Evolutionary conservation across 2,888 invertebrate genomes (phyloP).

Genomic region (Stramonita haemastoma): DNA sequence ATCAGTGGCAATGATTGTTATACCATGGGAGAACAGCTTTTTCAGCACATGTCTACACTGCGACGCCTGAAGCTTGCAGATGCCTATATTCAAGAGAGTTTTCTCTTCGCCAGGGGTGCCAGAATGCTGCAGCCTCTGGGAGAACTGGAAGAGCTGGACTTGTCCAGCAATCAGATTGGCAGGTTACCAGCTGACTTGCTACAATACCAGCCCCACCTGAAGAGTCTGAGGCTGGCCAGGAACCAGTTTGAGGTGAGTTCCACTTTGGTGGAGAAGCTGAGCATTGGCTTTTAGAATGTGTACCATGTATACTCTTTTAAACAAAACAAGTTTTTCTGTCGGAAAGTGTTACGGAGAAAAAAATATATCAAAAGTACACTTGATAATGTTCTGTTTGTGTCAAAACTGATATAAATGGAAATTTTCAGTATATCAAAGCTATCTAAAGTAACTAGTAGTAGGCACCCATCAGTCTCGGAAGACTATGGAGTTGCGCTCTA

Average conservation of each 20-base stretch:
- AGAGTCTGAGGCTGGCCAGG: not conserved
- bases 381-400: no score
- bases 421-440: no score
- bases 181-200: not conserved
- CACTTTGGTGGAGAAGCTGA: no score
- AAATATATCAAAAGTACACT: no score
- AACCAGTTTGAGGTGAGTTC: slow-evolving; percentile 33
- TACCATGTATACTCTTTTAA: no score
- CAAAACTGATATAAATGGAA: no score
- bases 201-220: not conserved
- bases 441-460: no score
- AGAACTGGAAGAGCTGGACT: slow-evolving; percentile 15
- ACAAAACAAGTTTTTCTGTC: no score
- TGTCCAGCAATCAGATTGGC: not conserved
- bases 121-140: not conserved
- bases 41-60: slow-evolving; percentile 18
- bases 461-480: no score
- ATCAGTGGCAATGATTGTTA: slow-evolving; percentile 31
- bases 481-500: no score
- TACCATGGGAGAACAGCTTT: not conserved
- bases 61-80: not conserved
- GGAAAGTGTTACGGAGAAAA: no score
- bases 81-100: not conserved
- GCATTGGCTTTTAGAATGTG: no score
- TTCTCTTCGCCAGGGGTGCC: not conserved